phyloP scores from a whole-genome alignment of 2,113 vertebrate genomes.

The Sander lucioperca region DNA sequence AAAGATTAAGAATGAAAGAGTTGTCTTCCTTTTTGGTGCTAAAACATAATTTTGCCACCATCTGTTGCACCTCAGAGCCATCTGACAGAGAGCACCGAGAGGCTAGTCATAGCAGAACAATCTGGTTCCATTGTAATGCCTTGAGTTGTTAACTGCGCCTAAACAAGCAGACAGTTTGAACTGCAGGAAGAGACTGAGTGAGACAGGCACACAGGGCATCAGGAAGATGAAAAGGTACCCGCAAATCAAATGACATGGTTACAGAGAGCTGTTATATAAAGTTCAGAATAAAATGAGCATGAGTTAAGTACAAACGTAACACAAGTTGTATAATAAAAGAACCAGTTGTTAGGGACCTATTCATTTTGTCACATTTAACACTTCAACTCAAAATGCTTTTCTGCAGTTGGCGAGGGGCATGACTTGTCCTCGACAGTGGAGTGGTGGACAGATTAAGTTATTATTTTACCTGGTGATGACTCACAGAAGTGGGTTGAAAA shows the following conservation, averaged over 20 bases:
- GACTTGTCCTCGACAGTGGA: slow-evolving; percentile 12
- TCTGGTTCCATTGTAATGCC: slow-evolving; percentile 30
- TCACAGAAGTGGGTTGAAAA: slow-evolving; percentile 33
- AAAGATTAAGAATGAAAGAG: slow-evolving; percentile 40
- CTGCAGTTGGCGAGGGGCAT: background rate
- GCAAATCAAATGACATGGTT: background rate
- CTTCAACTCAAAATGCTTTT: slow-evolving; percentile 5
- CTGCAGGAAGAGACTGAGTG: slow-evolving; percentile 8
- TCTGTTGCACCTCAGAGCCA: slow-evolving; percentile 59
- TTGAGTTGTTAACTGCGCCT: slow-evolving; percentile 28
- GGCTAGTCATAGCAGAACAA: slow-evolving; percentile 27
- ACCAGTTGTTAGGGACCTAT: background rate
- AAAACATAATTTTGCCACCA: slow-evolving; percentile 55
- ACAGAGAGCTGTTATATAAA: slow-evolving; percentile 6
- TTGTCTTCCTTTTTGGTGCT: slow-evolving; percentile 40
- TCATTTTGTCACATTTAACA: slow-evolving; percentile 35
- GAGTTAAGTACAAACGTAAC: background rate
- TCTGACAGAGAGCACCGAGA: slow-evolving; percentile 44
- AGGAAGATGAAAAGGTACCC: background rate
- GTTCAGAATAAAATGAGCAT: slow-evolving; percentile 14
- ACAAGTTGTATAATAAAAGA: slow-evolving; percentile 2
- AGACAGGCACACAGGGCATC: background rate
- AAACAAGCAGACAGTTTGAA: slow-evolving; percentile 25
- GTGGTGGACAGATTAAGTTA: slow-evolving; percentile 30
- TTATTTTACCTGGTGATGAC: slow-evolving; percentile 31